A percentile compares a stretch with the other conserved stretches of the same genome.
phyloP scores from a whole-genome alignment of 2,888 invertebrate genomes.

The Druceiella hillmani region DNA sequence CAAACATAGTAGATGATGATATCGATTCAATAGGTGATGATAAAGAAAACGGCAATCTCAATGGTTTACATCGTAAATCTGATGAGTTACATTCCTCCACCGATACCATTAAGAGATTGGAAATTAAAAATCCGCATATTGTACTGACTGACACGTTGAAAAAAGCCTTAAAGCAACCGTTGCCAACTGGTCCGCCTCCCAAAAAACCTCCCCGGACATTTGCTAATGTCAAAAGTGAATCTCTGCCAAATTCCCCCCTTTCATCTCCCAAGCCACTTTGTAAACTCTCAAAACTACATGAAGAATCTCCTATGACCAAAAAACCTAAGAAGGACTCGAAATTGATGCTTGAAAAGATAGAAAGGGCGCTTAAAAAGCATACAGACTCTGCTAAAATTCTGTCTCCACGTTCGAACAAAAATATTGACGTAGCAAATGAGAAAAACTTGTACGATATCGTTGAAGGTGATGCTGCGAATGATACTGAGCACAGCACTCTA shows the following conservation, averaged over 20 bases:
- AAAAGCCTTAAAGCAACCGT: constrained; percentile 59
- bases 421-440: no score
- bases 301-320: constrained; percentile 26
- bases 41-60: constrained; percentile 8
- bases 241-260: background rate
- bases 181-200: constrained; percentile 67
- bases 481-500: constrained; percentile 21
- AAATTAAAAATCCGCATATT: constrained; percentile 43
- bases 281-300: constrained; percentile 21
- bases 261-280: constrained; percentile 24
- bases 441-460: constrained; percentile 31
- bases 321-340: constrained; percentile 49
- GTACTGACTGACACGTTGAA: constrained; percentile 56
- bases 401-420: no score
- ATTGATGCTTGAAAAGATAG: constrained; percentile 60
- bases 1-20: constrained; percentile 18
- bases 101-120: constrained; percentile 38
- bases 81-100: constrained; percentile 33
- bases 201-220: constrained; percentile 70
- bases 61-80: constrained; percentile 5
- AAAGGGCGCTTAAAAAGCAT: constrained; percentile 52
- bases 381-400: constrained; percentile 25
- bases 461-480: constrained; percentile 29
- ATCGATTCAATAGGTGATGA: constrained; percentile 9
- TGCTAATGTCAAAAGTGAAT: constrained; percentile 29